Percentiles rank a stretch among this genome's conserved stretches.
Conservation (phyloP, 2,888 invertebrate genomes). For the Candidula unifasciata region DNA sequence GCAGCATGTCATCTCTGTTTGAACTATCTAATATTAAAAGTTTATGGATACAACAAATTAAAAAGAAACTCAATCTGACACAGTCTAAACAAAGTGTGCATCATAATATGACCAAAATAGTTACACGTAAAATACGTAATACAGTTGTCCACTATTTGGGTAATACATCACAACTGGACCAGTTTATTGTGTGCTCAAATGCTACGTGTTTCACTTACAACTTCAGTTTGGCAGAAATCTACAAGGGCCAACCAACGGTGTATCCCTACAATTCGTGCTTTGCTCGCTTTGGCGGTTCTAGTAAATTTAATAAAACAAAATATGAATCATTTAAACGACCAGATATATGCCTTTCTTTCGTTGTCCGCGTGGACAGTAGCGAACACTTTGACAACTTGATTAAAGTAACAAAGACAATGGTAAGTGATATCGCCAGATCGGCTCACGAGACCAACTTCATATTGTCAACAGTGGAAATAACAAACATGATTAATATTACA, state of each 20-base stretch:
- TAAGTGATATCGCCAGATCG: not conserved
- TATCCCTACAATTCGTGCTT: not conserved
- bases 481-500: not conserved
- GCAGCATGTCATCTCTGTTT: not conserved
- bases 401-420: not conserved
- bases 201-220: not conserved
- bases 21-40: not conserved
- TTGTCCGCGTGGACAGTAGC: not conserved
- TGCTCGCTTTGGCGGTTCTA: no score
- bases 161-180: not conserved
- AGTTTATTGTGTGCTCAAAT: not conserved
- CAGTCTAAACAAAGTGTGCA: not conserved
- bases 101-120: not conserved
- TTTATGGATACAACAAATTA: not conserved
- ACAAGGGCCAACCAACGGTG: not conserved
- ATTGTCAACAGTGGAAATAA: not conserved
- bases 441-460: slow-evolving; percentile 28
- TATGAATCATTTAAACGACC: not conserved
- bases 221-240: not conserved
- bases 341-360: slow-evolving; percentile 5
- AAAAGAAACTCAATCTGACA: not conserved
- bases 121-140: not conserved
- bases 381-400: not conserved
- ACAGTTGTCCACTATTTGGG: not conserved
- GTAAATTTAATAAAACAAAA: not conserved